A percentile compares a stretch with the other conserved stretches of the same genome.
These are phyloP conservation scores for Boulengeromyrus knoepffleri DNA, from an alignment of 2,113 vertebrate genomes.

Conservation along the genomic window DNA sequence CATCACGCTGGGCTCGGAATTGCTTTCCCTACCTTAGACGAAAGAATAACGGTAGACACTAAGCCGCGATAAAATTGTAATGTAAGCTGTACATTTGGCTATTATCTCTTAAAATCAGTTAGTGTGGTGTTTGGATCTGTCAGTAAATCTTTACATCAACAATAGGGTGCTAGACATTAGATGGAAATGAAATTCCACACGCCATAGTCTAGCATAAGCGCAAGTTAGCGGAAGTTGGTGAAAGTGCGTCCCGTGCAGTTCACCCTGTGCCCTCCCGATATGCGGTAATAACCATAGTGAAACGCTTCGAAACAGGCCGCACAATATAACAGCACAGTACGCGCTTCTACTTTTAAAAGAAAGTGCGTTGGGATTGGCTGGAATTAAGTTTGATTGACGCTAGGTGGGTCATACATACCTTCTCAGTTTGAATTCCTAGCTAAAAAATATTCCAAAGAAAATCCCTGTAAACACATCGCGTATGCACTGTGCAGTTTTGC, in stretches of 20 bases:
- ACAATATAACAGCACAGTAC: constrained; percentile 99
- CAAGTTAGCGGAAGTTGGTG: constrained; percentile 60
- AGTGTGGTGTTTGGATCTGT: constrained; percentile 43
- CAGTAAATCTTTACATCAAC: constrained; percentile 46
- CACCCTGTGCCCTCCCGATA: constrained; percentile 80
- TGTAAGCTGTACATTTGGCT: constrained; percentile 50
- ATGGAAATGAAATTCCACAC: constrained; percentile 64
- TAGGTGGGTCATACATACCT: constrained; percentile 93
- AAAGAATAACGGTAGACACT: constrained; percentile 59
- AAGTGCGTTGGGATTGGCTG: constrained; percentile 88
- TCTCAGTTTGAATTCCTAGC: constrained; percentile 89
- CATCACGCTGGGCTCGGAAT: constrained; percentile 55
- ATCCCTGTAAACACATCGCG: constrained; percentile 93
- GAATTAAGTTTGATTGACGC: constrained; percentile 86
- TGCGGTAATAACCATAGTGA: constrained; percentile 84
- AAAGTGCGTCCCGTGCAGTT: constrained; percentile 63
- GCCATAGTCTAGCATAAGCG: constrained; percentile 54
- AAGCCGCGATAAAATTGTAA: constrained; percentile 59
- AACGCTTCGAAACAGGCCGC: constrained; percentile 94
- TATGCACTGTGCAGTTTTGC: constrained; percentile 55
- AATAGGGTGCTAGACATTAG: constrained; percentile 51
- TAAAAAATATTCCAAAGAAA: constrained; percentile 85
- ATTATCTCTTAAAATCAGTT: constrained; percentile 43
- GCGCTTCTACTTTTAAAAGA: constrained; percentile 88
- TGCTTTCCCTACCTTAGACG: constrained; percentile 56